phyloP scores from a whole-genome alignment of 2,113 vertebrate genomes.

The Calidris pygmaea region DNA sequence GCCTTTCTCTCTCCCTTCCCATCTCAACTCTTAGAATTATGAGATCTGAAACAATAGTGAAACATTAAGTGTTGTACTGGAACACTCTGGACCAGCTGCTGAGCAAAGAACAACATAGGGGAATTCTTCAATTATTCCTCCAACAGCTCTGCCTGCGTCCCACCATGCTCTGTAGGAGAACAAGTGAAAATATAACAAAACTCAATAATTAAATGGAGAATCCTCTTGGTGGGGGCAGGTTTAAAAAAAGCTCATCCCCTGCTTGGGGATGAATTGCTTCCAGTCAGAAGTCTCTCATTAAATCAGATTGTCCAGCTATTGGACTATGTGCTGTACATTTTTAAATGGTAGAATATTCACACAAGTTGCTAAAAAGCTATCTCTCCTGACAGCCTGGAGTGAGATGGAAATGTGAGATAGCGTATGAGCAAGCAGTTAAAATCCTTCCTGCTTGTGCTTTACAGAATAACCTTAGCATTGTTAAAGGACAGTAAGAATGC shows the following conservation, averaged over 20 bases:
- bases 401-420: neutral
- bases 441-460: slow-evolving; percentile 27
- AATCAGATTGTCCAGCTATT: neutral
- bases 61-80: neutral
- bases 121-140: neutral
- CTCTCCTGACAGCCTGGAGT: neutral
- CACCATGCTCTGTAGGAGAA: neutral
- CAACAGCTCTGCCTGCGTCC: neutral
- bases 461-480: slow-evolving; percentile 22
- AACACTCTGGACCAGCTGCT: neutral
- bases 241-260: neutral
- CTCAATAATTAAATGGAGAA: neutral
- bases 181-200: neutral
- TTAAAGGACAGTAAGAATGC: slow-evolving; percentile 35
- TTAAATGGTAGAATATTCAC: neutral
- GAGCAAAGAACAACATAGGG: neutral
- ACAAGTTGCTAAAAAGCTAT: neutral
- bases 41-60: neutral
- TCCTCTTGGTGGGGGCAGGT: neutral
- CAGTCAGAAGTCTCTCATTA: neutral
- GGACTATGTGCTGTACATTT: neutral
- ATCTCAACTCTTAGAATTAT: neutral
- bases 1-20: neutral
- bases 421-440: neutral
- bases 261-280: neutral